Percentiles rank a stretch among this genome's conserved stretches.
Conservation (phyloP, 2,797 vertebrate genomes). For the Iguana delicatissima region DNA sequence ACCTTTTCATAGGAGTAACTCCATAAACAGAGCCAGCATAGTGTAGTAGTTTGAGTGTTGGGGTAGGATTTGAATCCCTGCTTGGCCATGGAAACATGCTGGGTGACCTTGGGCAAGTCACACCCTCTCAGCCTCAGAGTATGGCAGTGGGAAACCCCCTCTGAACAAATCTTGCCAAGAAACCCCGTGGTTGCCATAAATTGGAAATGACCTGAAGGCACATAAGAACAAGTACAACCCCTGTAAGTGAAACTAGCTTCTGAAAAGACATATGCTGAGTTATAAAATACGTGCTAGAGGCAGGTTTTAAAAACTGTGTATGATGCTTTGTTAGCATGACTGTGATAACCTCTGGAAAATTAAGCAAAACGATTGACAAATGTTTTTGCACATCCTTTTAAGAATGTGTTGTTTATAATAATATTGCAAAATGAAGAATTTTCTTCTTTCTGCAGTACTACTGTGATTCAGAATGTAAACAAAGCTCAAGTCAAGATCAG, state of each 20-base stretch:
- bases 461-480: slow-evolving; percentile 98
- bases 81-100: too few species aligned
- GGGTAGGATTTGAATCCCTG: too few species aligned
- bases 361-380: not conserved
- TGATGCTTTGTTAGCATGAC: not conserved
- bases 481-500: slow-evolving; percentile 98
- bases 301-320: not conserved
- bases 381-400: not conserved
- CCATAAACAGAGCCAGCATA: too few species aligned
- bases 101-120: too few species aligned
- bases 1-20: not conserved
- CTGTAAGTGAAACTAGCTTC: not conserved
- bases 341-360: slow-evolving; percentile 10
- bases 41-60: too few species aligned
- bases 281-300: slow-evolving; percentile 7
- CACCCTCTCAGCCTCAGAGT: too few species aligned
- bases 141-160: too few species aligned
- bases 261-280: not conserved
- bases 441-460: slow-evolving; percentile 85
- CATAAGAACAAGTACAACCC: too few species aligned
- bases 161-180: too few species aligned
- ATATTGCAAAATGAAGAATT: slow-evolving; percentile 17
- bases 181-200: too few species aligned
- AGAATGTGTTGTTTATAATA: not conserved
- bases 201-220: too few species aligned